Percentiles rank a stretch among this genome's conserved stretches.
These are phyloP conservation scores for Pteronura brasiliensis DNA, from an alignment of 2,113 vertebrate species.

Conservation along the genomic window DNA sequence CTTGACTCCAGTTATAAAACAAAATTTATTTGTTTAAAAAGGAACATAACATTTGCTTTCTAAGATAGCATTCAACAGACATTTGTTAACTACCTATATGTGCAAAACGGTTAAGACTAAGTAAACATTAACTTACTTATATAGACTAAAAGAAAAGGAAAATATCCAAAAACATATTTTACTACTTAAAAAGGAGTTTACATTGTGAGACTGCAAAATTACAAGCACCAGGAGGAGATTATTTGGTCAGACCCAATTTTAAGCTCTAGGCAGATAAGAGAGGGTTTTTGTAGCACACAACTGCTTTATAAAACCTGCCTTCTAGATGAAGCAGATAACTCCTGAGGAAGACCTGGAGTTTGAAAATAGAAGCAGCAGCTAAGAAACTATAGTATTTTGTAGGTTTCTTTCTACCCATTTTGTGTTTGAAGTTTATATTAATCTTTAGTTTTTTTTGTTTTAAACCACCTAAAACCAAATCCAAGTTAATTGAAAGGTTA, in stretches of 20 bases:
- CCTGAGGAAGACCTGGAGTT: not conserved
- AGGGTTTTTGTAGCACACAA: not conserved
- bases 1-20: not conserved
- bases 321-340: not conserved
- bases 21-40: not conserved
- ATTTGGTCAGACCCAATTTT: not conserved
- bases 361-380: not conserved
- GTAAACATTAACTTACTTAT: not conserved
- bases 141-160: not conserved
- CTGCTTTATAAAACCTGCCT: not conserved
- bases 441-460: not conserved
- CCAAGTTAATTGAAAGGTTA: not conserved
- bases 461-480: not conserved
- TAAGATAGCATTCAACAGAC: not conserved
- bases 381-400: not conserved
- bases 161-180: not conserved
- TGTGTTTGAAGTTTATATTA: not conserved
- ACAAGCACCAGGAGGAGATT: not conserved
- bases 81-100: not conserved
- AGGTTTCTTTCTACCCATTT: not conserved
- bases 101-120: not conserved
- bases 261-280: not conserved
- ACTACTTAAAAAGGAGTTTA: not conserved
- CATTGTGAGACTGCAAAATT: not conserved
- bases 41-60: not conserved